Conservation (phyloP, 2,113 vertebrate species). For the Colinus virginianus region DNA sequence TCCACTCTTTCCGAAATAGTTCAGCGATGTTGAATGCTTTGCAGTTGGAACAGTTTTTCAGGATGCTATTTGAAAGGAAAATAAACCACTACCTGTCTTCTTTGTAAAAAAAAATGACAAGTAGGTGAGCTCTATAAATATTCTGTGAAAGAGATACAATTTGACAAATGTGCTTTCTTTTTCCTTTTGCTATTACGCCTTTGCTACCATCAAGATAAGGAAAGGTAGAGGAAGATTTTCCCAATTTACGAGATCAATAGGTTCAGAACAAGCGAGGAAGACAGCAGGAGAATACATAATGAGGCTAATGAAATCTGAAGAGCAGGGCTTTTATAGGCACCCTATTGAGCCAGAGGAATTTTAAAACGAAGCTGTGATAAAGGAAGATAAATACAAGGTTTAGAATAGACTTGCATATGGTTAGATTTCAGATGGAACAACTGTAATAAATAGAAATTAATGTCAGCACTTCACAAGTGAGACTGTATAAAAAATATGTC, state of each 20-base stretch:
- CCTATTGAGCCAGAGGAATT: not conserved
- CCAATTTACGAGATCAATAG: not conserved
- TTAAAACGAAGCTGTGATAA: not conserved
- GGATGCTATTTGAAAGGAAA: not conserved
- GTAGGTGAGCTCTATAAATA: not conserved
- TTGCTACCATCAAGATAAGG: not conserved
- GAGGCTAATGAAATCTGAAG: not conserved
- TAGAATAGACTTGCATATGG: not conserved
- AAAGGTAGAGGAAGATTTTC: not conserved
- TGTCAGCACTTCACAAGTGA: not conserved
- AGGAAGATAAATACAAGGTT: not conserved
- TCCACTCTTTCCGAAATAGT: not conserved
- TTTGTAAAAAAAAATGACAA: not conserved
- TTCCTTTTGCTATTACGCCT: not conserved
- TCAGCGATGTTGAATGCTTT: not conserved
- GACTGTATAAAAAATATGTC: not conserved
- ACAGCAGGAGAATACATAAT: not conserved
- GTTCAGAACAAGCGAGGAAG: not conserved
- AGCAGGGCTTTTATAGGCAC: not conserved
- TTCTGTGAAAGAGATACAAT: not conserved
- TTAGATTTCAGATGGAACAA: not conserved
- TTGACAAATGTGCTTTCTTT: not conserved
- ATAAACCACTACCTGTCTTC: not conserved
- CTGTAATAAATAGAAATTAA: slow-evolving; percentile 4
- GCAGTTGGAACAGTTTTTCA: not conserved